Percentiles rank a stretch among this genome's conserved stretches.
These are phyloP conservation scores for Alcis repandata DNA, from an alignment of 2,888 invertebrate species.

Conservation along the genomic window DNA sequence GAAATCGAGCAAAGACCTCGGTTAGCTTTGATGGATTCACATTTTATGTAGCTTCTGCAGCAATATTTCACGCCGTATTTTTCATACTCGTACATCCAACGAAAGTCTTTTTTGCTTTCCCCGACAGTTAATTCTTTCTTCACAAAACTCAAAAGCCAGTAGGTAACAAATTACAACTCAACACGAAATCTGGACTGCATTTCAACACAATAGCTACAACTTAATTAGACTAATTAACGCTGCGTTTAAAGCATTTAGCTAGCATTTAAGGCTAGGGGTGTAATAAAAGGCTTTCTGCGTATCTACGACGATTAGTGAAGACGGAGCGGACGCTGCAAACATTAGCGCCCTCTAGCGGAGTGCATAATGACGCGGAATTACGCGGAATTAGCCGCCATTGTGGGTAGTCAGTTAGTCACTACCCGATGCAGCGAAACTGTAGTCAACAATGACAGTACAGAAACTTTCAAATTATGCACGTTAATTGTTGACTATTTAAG, in stretches of 20 bases:
- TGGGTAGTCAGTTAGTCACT: slow-evolving; percentile 33
- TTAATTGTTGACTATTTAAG: no score
- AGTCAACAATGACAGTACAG: slow-evolving; percentile 1
- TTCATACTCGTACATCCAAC: no score
- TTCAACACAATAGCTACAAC: slow-evolving; percentile 30
- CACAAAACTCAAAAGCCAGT: not conserved
- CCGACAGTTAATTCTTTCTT: not conserved
- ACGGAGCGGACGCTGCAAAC: slow-evolving; percentile 60
- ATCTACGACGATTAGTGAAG: slow-evolving; percentile 40
- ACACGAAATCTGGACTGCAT: slow-evolving; percentile 15
- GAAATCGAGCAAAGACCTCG: no score
- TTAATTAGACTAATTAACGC: slow-evolving; percentile 37
- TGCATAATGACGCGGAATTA: slow-evolving; percentile 69
- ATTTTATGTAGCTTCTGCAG: no score
- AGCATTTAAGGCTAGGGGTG: slow-evolving; percentile 32
- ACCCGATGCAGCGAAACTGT: not conserved
- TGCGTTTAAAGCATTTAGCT: slow-evolving; percentile 42
- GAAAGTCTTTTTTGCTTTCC: not conserved
- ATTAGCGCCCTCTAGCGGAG: slow-evolving; percentile 68
- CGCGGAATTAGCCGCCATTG: slow-evolving; percentile 69
- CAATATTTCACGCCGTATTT: no score
- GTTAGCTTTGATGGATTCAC: no score
- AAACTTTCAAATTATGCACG: no score
- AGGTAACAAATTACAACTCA: slow-evolving; percentile 15
- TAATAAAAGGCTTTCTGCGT: slow-evolving; percentile 41